A percentile compares a stretch with the other conserved stretches of the same genome.
Conservation (phyloP, 2,113 vertebrate genomes). For the Oryzias javanicus region DNA sequence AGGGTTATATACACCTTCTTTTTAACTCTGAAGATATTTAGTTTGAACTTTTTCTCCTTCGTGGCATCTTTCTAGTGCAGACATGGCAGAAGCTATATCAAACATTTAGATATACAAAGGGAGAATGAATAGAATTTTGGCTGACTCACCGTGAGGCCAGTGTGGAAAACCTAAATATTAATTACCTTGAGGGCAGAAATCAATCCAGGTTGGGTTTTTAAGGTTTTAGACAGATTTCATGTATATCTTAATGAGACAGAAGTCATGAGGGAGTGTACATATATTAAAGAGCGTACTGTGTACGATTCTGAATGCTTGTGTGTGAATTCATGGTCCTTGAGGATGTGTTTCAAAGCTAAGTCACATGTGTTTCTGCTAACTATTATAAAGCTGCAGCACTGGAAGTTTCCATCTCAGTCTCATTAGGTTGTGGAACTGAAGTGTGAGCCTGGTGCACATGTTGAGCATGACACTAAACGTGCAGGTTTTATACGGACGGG, state of each 20-base stretch:
- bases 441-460: conserved; percentile 49
- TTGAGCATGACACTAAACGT: conserved; percentile 18
- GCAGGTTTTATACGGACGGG: conserved; percentile 24
- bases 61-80: background rate
- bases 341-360: conserved; percentile 1
- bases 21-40: background rate
- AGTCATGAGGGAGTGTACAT: too few relatives aligned
- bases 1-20: background rate
- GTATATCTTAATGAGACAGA: conserved; percentile 1
- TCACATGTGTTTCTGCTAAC: conserved; percentile 17
- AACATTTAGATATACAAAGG: too few relatives aligned
- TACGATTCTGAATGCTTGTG: background rate
- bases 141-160: conserved; percentile 33
- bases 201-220: background rate
- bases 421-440: conserved; percentile 24
- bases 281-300: background rate
- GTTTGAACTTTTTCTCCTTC: background rate
- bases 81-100: background rate
- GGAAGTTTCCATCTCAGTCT: conserved; percentile 44
- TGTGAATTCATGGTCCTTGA: conserved; percentile 3
- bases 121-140: background rate
- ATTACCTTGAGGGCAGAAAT: conserved; percentile 26
- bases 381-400: conserved; percentile 13
- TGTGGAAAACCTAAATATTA: conserved; percentile 1
- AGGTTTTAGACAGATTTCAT: background rate